Base-by-base conservation (phyloP, 2,888 invertebrate genomes). In the Coecobrya sp. region DNA sequence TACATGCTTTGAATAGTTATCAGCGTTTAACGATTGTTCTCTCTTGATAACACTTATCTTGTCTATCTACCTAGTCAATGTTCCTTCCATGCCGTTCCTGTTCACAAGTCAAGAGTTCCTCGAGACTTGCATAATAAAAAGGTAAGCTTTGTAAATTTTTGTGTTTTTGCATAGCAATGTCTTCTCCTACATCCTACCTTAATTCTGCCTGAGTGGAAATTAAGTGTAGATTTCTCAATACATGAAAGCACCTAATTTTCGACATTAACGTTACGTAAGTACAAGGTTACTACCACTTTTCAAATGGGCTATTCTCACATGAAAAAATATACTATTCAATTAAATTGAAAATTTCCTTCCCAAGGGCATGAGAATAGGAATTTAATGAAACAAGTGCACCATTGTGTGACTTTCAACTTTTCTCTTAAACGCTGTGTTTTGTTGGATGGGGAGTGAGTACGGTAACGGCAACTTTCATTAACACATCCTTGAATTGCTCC, bases 341-440 rank as follows among this genome's bases (percentile, higher is more conserved):
- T 73, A 73, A 73, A 73, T 42, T 36, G 73, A 45, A 73, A 73
- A 73, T 42, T 68, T 68, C 30, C 68, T 68, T 73, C 73, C 19
- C 73, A 73, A 73, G 73, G 36, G 73, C 73, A 73, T 73, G n/a
- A 42, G 16, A 73, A 73, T 73, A 45, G 73, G 73, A 73, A 42
- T 73, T 36, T 73, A 73, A 73, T 73, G 73, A 73, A 73, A 73
- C 8, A 73, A 73, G 4, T 73, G 73, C 19, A 42, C 42, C 11
- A 4, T 42, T 73, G 19, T 45, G 36, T 19, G 19, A 62, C 73
- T 73, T 73, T 73, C 4, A n/a, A 25, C 27, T 42, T 19, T 19
- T 73, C 30, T 30, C 30, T 68, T 68, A 2, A 16, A 68, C 10
- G 25, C 11, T 5, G 55, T 19, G n/a, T 65, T 27, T 65, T 25